Evolutionary conservation across 2,113 vertebrate species (phyloP).

Genomic region (Pedionomus torquatus): DNA sequence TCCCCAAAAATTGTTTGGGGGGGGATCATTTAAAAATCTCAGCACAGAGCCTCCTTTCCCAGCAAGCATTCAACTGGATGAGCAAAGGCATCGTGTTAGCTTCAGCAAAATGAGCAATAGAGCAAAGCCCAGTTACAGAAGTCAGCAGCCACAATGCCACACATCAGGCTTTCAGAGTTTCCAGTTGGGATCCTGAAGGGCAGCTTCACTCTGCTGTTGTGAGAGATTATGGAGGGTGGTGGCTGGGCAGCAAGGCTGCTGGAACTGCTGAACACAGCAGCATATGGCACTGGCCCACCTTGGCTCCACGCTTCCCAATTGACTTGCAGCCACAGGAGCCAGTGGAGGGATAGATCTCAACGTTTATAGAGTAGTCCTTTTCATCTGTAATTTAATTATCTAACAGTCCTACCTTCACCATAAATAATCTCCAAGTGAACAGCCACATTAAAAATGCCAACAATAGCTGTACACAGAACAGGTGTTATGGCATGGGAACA

Average conservation of each 20-base stretch:
- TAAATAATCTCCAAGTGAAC: slow-evolving; percentile 4
- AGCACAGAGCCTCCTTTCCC: background rate
- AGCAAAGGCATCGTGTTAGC: background rate
- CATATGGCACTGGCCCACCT: background rate
- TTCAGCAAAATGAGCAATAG: background rate
- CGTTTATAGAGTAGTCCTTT: background rate
- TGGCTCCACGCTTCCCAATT: background rate
- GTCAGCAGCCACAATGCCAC: background rate
- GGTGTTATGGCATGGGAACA: background rate
- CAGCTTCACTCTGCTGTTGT: background rate
- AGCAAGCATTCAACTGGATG: background rate
- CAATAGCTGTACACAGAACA: background rate
- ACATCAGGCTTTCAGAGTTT: background rate
- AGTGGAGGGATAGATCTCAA: background rate
- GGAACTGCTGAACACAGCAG: background rate
- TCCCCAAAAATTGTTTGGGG: background rate
- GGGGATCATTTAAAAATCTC: background rate
- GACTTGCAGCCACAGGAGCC: background rate
- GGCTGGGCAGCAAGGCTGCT: background rate
- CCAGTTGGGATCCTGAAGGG: background rate
- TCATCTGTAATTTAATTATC: background rate
- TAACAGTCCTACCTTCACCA: background rate
- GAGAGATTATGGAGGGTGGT: background rate
- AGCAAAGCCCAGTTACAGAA: background rate
- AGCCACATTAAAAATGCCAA: background rate